Evolutionary conservation across 2,797 vertebrate genomes (phyloP), one percentile per base, ranked within the genome.

Genomic region (Somateria mollissima): DNA sequence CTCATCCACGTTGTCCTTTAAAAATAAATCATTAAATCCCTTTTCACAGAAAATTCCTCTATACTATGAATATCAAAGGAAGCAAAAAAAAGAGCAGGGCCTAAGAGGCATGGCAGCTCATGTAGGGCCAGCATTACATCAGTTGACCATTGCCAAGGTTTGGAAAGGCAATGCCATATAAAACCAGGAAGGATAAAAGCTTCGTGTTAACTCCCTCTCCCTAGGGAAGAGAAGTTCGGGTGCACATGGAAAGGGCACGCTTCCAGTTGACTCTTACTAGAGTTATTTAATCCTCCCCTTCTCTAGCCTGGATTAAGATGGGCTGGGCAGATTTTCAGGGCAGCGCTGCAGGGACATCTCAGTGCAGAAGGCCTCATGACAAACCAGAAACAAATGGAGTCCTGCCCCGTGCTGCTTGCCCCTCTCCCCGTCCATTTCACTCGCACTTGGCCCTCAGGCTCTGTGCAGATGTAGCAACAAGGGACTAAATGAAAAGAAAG

Each of bases 381-480:
- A 90, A 74, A 67, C 32, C 79, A 95, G 57, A 74, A 70, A 34
- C 7, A 81, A 49, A 47, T 2, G 3, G 10, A 53, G 20, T 11
- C 4, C 13, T 6, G 9, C 19, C 39, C 37, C 20, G 12, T 34
- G 15, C 39, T 28, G 28, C 61, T 64, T 30, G 10, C 8, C 12
- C 6, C 28, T 22, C 67, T 60, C 36, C 19, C 17, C 15, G 39
- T 15, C 16, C 69, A 30, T 45, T 72, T 53, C 47, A 39, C 0
- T 0, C 81, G 54, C 45, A 67, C 8, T 58, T 3, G 0, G 27
- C 36, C 80, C 47, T 87, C 0, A 0, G 66, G 24, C 27, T 34
- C 41, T 1, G 2, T 37, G 49, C 30, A 73, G 45, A 73, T 6
- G 37, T 6, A 36, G 39, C 41, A 39, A 20, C 11, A 28, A 64